Evolutionary conservation across 2,797 vertebrate species (phyloP), one percentile per base, ranked within the genome.

Genomic region (Pseudopleuronectes americanus): DNA sequence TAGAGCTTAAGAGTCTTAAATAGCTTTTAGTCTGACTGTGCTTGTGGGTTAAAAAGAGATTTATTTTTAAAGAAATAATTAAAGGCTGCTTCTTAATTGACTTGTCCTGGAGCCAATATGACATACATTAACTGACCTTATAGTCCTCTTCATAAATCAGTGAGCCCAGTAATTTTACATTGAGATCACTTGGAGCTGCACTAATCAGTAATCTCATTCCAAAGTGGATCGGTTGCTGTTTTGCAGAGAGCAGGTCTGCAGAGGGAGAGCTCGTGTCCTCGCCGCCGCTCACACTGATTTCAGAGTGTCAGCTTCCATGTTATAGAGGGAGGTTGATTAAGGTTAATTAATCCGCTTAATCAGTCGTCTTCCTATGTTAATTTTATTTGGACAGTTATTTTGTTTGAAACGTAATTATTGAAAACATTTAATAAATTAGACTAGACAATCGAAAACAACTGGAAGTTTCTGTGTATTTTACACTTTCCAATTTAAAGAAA

Each of bases 91-190:
- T 72, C 81, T 84, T 93, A 93, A 92, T 91, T 90, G 89, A 89
- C 89, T 90, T 88, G 90, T 90, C 78, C 85, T 82, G 81, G 67
- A 79, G 90, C 86, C 93, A 90, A 83, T 89, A 90, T 92, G 93
- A 92, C 92, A 89, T 81, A 87, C 84, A 88, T 92, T 90, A 92
- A 84, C 82, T 91, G 93, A 93, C 92, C 93, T 92, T 88, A 92
- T 82, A 92, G 85, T 90, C 85, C 78, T 93, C 87, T 92, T 93
- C 90, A 94, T 94, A 93, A 95, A 94, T 94, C 91, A 93, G 72
- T 84, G 88, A 90, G 90, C 87, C 74, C 55, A 71, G 89, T 93
- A 86, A 90, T 92, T 92, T 90, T 83, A 86, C 90, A 91, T 92
- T 92, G 80, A 86, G 88, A 90, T 91, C 89, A 80, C 85, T 84